Percentiles rank a stretch among this genome's conserved stretches.
Conservation (phyloP, 2,888 invertebrate species). For the Agriotes lineatus region DNA sequence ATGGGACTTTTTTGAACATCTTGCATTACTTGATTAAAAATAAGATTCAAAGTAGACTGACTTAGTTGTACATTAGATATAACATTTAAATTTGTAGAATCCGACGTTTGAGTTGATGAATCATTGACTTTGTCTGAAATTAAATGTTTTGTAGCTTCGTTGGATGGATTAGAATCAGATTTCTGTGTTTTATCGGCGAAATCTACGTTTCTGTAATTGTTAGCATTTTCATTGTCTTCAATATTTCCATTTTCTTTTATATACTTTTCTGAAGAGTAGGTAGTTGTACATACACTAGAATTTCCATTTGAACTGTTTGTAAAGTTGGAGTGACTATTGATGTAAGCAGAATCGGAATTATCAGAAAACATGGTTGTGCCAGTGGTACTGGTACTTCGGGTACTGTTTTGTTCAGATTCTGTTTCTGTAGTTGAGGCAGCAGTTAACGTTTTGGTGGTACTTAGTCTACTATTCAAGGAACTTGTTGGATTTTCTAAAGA, state of each 20-base stretch:
- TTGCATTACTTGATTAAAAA: slow-evolving; percentile 61
- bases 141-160: too few species aligned
- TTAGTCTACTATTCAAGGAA: slow-evolving; percentile 42
- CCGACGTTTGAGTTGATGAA: slow-evolving; percentile 55
- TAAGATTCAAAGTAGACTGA: slow-evolving; percentile 59
- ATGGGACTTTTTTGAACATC: slow-evolving; percentile 54
- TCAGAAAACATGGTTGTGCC: slow-evolving; percentile 50
- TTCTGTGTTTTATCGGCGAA: not conserved
- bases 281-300: slow-evolving; percentile 32
- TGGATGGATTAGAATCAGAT: not conserved
- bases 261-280: slow-evolving; percentile 42
- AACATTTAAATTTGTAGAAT: slow-evolving; percentile 60
- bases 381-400: slow-evolving; percentile 40
- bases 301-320: slow-evolving; percentile 34
- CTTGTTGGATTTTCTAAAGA: slow-evolving; percentile 30
- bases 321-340: slow-evolving; percentile 51
- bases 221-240: slow-evolving; percentile 20
- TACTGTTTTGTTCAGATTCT: slow-evolving; percentile 39
- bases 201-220: not conserved
- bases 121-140: too few species aligned
- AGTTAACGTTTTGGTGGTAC: slow-evolving; percentile 8
- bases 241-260: slow-evolving; percentile 38
- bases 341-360: slow-evolving; percentile 58
- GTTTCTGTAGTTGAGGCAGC: slow-evolving; percentile 42
- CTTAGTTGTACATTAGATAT: slow-evolving; percentile 62